Evolutionary conservation across 92 coral and sea anemone species (phyloP).

Genomic region (Epizoanthus stellaris): DNA sequence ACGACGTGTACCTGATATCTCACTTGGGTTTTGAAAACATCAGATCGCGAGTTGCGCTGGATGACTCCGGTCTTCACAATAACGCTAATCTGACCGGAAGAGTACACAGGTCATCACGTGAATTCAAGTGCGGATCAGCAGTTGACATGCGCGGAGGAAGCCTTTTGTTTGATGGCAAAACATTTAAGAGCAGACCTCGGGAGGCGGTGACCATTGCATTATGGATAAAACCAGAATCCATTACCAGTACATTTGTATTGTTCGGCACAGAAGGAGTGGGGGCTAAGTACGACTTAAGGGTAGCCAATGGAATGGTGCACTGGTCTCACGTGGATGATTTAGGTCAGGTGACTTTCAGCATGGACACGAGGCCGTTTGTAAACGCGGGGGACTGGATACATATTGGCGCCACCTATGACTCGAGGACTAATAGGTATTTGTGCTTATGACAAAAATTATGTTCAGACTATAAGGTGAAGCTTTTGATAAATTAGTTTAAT

Average conservation of each 20-base stretch:
- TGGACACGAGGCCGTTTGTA: slow-evolving; percentile 79
- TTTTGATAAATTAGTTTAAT: no score
- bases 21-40: slow-evolving; percentile 82
- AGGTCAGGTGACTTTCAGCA: slow-evolving; percentile 73
- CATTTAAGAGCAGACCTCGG: slow-evolving; percentile 76
- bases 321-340: slow-evolving; percentile 92
- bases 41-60: slow-evolving; percentile 60
- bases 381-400: slow-evolving; percentile 91
- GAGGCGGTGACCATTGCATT: slow-evolving; percentile 89
- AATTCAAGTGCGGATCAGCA: slow-evolving; percentile 88
- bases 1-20: slow-evolving; percentile 74
- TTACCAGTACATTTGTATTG: slow-evolving; percentile 66
- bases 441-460: neutral
- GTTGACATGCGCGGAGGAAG: slow-evolving; percentile 85
- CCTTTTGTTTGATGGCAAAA: slow-evolving; percentile 67
- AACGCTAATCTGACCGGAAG: slow-evolving; percentile 67
- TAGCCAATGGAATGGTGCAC: slow-evolving; percentile 71
- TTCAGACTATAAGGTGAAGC: no score
- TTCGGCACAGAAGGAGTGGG: slow-evolving; percentile 90
- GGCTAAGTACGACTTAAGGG: slow-evolving; percentile 83
- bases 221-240: slow-evolving; percentile 84
- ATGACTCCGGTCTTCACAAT: slow-evolving; percentile 86
- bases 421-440: slow-evolving; percentile 69
- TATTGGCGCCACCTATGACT: slow-evolving; percentile 89
- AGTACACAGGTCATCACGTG: slow-evolving; percentile 56